Base-by-base conservation (phyloP, 2,113 vertebrate genomes). In the Phocoena sinus region DNA sequence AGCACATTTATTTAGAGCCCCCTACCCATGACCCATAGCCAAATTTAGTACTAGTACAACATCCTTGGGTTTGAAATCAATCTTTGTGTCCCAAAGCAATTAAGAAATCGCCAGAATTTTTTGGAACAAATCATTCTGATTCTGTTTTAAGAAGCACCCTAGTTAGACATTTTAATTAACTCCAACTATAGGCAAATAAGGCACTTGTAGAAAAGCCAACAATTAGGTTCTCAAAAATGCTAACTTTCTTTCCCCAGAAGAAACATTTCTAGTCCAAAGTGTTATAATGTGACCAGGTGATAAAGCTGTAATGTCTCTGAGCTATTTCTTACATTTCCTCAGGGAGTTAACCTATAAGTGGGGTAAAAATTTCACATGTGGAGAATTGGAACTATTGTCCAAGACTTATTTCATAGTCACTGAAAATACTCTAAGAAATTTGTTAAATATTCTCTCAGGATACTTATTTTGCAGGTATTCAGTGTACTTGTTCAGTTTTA, bases 121-220 rank as follows among this genome's bases (percentile, higher is more conserved):
- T 41, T 31, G 25, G 36, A 96, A 94, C 88, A 76, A 83, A 81
- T 90, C 63, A 84, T 60, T 2, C 36, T 63, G 23, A 65, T 83
- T 92, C 73, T 91, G 18, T 92, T 94, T 88, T 62, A 94, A 58
- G 38, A 94, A 94, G 31, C n/a, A 81, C 21, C 41, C 31, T 84
- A 58, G n/a, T 93, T 71, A 96, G 63, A 92, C 10, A 83, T 92
- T 95, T 94, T 95, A 79, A 96, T 97, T 95, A 97, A 84, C 81
- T 92, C 56, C n/a, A 91, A 90, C 80, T 88, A 11, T 80, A 76
- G 56, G 44, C 84, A 80, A 94, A 84, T 82, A 94, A 89, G 44
- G 5, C 23, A 17, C 15, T 71, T 97, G 41, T 76, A 81, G n/a
- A 70, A 95, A 96, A 94, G 62, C 44, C 87, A 96, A 88, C 4